Conservation (phyloP, 2,797 vertebrate species). For the Argentina silus region DNA sequence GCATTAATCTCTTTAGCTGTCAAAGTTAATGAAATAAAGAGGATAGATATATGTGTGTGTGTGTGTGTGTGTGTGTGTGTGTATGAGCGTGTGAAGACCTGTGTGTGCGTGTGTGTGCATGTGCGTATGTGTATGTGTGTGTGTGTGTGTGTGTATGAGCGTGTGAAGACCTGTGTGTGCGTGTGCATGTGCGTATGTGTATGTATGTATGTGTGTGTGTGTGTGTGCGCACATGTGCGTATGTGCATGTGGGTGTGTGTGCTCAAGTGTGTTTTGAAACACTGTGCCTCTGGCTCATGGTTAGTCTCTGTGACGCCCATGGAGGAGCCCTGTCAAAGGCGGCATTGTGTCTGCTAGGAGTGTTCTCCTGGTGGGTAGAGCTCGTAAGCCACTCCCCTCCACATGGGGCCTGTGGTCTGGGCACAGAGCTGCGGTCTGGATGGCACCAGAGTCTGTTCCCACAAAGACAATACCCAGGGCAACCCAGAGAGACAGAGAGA, state of each 20-base stretch:
- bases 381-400: conserved; percentile 71
- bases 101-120: not conserved
- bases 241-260: not conserved
- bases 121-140: conserved; percentile 11
- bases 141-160: not conserved
- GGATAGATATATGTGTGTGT: not conserved
- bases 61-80: not conserved
- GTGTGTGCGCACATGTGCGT: not conserved
- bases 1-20: conserved; percentile 58
- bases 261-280: not conserved
- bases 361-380: conserved; percentile 67
- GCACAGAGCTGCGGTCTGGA: conserved; percentile 69
- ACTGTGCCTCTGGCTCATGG: conserved; percentile 51
- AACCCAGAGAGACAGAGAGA: conserved; percentile 13
- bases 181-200: conserved; percentile 5
- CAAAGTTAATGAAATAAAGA: conserved; percentile 59
- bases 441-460: conserved; percentile 59
- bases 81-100: not conserved
- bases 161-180: not conserved
- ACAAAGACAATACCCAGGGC: conserved; percentile 42
- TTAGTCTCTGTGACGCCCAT: conserved; percentile 59
- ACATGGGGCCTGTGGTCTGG: conserved; percentile 68
- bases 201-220: not conserved
- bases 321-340: conserved; percentile 68
- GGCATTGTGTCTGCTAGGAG: conserved; percentile 74